These are phyloP conservation scores for Pteropus alecto DNA, from an alignment of 2,113 vertebrate genomes.

Conservation along the genomic window DNA sequence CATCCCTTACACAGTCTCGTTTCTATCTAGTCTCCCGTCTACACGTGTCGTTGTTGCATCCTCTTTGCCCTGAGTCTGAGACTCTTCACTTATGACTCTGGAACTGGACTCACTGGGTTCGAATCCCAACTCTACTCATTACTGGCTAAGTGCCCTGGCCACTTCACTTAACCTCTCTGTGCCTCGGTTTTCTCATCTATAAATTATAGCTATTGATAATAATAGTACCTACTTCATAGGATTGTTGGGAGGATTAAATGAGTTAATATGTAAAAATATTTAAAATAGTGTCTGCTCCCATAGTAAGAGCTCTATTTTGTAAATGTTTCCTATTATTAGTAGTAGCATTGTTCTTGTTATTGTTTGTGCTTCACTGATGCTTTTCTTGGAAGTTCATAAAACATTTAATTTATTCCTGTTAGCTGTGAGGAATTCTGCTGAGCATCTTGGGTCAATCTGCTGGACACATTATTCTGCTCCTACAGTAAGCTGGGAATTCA, in stretches of 20 bases:
- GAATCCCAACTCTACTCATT: not conserved
- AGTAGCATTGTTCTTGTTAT: not conserved
- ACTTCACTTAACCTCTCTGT: not conserved
- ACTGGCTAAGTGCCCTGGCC: not conserved
- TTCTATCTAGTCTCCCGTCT: not conserved
- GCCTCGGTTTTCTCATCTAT: not conserved
- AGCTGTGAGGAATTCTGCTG: not conserved
- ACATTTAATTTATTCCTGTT: not conserved
- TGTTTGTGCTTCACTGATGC: not conserved
- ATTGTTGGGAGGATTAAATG: not conserved
- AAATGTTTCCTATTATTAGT: not conserved
- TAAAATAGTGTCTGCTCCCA: not conserved
- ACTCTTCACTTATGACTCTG: not conserved
- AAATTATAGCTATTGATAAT: not conserved
- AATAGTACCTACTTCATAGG: not conserved
- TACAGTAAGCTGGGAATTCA: not conserved
- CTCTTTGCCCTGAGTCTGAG: not conserved
- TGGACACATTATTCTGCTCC: not conserved
- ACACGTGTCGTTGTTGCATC: accelerated
- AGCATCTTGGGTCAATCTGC: not conserved
- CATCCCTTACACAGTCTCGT: not conserved
- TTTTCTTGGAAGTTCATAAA: not conserved
- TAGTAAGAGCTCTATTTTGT: not conserved
- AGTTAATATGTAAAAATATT: not conserved
- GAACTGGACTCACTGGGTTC: not conserved